phyloP scores from a whole-genome alignment of 2,888 invertebrate genomes.

The Zaprionus lineosus region DNA sequence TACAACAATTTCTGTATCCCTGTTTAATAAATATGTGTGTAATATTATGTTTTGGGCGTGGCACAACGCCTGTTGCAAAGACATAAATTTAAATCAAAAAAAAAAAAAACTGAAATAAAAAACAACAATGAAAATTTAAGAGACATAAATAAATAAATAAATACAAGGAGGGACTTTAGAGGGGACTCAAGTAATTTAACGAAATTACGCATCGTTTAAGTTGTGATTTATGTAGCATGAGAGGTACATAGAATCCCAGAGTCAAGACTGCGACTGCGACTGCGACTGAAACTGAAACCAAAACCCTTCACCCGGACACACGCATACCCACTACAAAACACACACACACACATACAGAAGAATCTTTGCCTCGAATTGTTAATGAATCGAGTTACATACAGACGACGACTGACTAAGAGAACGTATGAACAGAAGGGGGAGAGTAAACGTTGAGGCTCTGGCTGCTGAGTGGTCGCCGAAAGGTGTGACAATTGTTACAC shows the following conservation, averaged over 20 bases:
- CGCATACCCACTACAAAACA: no score
- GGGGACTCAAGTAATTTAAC: slow-evolving; percentile 67
- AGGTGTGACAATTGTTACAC: slow-evolving; percentile 76
- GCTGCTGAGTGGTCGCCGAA: slow-evolving; percentile 76
- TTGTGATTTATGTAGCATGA: slow-evolving; percentile 79
- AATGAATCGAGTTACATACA: slow-evolving; percentile 80
- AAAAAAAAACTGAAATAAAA: slow-evolving; percentile 41
- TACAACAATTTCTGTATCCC: no score
- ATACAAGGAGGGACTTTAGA: slow-evolving; percentile 26
- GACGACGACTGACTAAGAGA: slow-evolving; percentile 10
- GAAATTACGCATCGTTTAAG: slow-evolving; percentile 79
- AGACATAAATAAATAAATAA: slow-evolving; percentile 66
- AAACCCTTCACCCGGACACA: slow-evolving; percentile 64
- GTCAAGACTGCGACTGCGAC: no score
- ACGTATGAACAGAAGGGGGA: slow-evolving; percentile 10
- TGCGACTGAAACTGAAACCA: slow-evolving; percentile 33
- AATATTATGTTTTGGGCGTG: slow-evolving; percentile 36
- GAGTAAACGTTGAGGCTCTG: background rate
- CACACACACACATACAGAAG: slow-evolving; percentile 2
- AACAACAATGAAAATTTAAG: slow-evolving; percentile 7
- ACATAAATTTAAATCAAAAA: slow-evolving; percentile 61
- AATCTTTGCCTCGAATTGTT: slow-evolving; percentile 69
- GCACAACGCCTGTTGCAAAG: slow-evolving; percentile 54
- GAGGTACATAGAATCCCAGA: slow-evolving; percentile 14
- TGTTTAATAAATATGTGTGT: no score